Base-by-base conservation (phyloP, 2,113 vertebrate genomes). In the Calidris pugnax region DNA sequence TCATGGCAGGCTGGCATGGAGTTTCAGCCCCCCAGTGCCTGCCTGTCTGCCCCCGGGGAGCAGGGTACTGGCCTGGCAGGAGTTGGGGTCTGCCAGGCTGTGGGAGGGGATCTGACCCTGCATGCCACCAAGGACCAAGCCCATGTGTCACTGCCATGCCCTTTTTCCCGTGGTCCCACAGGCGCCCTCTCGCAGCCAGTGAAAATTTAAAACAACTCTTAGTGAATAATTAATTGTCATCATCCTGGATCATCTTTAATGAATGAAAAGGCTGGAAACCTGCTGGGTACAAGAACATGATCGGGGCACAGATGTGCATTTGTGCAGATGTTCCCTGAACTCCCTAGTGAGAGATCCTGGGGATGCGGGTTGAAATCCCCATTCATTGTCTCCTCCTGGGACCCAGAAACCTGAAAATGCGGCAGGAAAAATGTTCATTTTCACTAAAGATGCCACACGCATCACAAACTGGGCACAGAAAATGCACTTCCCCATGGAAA, bases 181-280 rank as follows among this genome's bases (percentile, higher is more conserved):
- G 64, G 48, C 6, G 6, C 27, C 53, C 59, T 72, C 69, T 64
- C 50, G 39, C 35, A 89, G 74, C 21, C 37, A 75, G 60, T 19
- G 48, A 92, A 91, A 95, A 95, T 53, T 84, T 69, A 85, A 73
- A 93, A 78, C 12, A 7, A 89, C 53, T 91, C 48, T 53, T 72
- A 53, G 53, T 95, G 69, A 95, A 95, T 95, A 95, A 96, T 90
- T 94, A 94, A 89, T 87, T 68, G 30, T 50, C 32, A 37, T 91
- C 53, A 87, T 76, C 51, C 62, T 72, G 51, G 57, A 82, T 92
- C 66, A 89, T 79, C 77, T 93, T 91, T 91, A 93, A 94, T 86
- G 85, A 96, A 96, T 91, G 45, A 91, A 93, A 88, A 94, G n/a
- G 28, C n/a, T 93, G 41, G 57, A 80, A 89, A 76, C 80, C 81